Base-by-base conservation (phyloP, 2,888 invertebrate genomes). In the Tipula vernalis region DNA sequence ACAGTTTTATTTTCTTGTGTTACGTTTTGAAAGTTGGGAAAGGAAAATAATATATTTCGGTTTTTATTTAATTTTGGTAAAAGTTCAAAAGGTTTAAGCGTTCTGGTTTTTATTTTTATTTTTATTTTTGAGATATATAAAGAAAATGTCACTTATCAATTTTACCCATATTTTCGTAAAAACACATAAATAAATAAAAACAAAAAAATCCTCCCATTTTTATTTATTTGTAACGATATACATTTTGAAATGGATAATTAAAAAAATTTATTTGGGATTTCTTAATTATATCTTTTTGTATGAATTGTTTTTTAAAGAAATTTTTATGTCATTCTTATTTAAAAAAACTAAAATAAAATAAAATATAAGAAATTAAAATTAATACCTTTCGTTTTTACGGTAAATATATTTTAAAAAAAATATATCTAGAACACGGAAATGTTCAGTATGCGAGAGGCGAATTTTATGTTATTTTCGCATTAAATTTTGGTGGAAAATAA, bases 31-130 rank as follows among this genome's bases (percentile, higher is more conserved):
- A 71, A 71, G 71, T 71, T 71, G 71, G 28, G 71, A 71, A 71
- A 71, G 71, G 71, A 71, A 71, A 28, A 71, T 28, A 71, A 18
- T 28, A 28, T 28, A 39, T 39, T 39, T 39, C 39, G 39, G 39
- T 39, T 39, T 71, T 71, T 71, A 13, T 71, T 71, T 71, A 28
- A 8, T 71, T 28, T 71, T 71, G 10, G 71, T 71, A 71, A 71
- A 71, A 71, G 71, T 71, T 71, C 71, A 71, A 71, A 71, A 71
- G 71, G 71, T 71, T 71, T 71, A 71, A 71, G 71, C 71, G 71
- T 71, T 51, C 51, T 51, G 51, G 15, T 15, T 51, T 51, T 51
- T 2, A 6, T 39, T 51, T 15, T 51, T n/a, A 3, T 51, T 51
- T 51, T 15, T 51, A 15, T 28, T 28, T 71, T 71, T 71, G 71